phyloP scores from a whole-genome alignment of 2,888 invertebrate species.

The Zaprionus lineosus region DNA sequence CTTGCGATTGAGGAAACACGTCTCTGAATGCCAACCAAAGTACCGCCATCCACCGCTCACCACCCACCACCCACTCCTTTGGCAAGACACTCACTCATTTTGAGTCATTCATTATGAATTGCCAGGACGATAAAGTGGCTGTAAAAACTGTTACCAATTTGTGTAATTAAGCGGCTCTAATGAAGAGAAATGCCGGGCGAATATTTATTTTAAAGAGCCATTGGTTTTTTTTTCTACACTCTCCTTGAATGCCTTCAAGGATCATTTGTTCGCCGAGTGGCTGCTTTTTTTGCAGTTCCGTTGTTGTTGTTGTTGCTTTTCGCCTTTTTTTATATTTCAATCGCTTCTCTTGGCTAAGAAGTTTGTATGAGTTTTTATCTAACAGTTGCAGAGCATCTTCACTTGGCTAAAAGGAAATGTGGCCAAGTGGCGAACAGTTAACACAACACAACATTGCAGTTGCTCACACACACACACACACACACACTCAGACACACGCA shows the following conservation, averaged over 20 bases:
- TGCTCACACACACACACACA: conserved; percentile 4
- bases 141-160: conserved; percentile 50
- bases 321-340: neutral
- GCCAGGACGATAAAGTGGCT: conserved; percentile 51
- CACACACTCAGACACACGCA: conserved; percentile 1
- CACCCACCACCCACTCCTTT: too few relatives aligned
- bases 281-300: conserved; percentile 14
- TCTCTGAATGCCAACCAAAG: too few relatives aligned
- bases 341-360: conserved; percentile 24
- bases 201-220: conserved; percentile 34
- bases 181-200: conserved; percentile 30
- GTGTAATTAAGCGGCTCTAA: conserved; percentile 58
- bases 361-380: conserved; percentile 51
- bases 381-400: conserved; percentile 33
- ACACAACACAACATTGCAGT: conserved; percentile 45
- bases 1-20: too few relatives aligned
- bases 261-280: conserved; percentile 52
- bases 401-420: conserved; percentile 36
- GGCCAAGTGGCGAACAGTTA: conserved; percentile 54
- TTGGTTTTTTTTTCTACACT: conserved; percentile 12
- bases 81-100: too few relatives aligned
- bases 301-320: too few relatives aligned
- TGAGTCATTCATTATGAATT: neutral
- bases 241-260: conserved; percentile 53
- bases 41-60: too few relatives aligned